Evolutionary conservation across 2,113 vertebrate genomes (phyloP).

Genomic region (Ramphastos sulfuratus): DNA sequence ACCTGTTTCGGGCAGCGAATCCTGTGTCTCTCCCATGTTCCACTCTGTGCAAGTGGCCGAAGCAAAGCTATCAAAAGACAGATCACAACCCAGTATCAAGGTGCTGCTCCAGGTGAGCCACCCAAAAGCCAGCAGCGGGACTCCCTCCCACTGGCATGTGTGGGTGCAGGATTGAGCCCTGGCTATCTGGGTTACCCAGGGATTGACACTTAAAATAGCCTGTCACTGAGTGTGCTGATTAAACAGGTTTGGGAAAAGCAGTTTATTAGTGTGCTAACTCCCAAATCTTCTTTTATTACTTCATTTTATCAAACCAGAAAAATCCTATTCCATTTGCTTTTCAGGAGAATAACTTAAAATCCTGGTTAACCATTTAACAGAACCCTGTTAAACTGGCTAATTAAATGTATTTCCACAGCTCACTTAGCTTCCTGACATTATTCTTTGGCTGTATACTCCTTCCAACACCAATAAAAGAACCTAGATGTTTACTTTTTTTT

Average conservation of each 20-base stretch:
- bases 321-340: background rate
- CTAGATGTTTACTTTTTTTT: background rate
- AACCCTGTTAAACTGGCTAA: background rate
- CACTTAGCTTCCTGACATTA: conserved; percentile 22
- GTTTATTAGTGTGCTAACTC: background rate
- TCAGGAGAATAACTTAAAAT: background rate
- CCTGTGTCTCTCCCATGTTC: fast-evolving
- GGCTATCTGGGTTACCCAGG: background rate
- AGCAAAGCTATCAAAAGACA: background rate
- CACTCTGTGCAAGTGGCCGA: background rate
- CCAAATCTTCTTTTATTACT: background rate
- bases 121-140: too few species aligned
- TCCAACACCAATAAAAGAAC: background rate
- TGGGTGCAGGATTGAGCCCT: background rate
- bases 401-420: conserved; percentile 8
- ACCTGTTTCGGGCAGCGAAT: background rate
- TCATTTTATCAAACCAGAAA: conserved; percentile 1
- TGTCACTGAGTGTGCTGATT: background rate
- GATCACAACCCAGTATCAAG: background rate
- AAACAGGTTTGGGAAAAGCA: background rate
- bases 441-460: background rate
- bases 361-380: background rate
- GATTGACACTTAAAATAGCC: background rate
- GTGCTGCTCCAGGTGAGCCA: background rate
- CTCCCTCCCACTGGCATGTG: fast-evolving